Conservation (phyloP, 2,113 vertebrate genomes). For the Sphaerodactylus townsendi region DNA sequence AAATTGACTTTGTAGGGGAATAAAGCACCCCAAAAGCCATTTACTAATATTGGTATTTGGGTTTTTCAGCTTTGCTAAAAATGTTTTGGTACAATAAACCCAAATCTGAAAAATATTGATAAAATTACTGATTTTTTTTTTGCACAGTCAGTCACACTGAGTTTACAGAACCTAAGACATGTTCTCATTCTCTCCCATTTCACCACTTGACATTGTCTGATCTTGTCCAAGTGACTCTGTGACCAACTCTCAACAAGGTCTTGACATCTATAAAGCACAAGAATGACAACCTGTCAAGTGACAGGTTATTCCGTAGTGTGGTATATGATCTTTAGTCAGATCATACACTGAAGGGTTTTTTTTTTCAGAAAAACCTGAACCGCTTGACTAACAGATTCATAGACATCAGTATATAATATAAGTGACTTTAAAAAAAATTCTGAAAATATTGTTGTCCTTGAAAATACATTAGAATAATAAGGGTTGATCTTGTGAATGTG, state of each 20-base stretch:
- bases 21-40: too few relatives aligned
- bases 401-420: not conserved
- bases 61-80: too few relatives aligned
- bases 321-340: not conserved
- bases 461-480: conserved; percentile 30
- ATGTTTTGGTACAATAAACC: too few relatives aligned
- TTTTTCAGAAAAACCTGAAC: conserved; percentile 20
- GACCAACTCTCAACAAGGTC: not conserved
- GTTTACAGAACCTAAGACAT: too few relatives aligned
- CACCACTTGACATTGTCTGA: too few relatives aligned
- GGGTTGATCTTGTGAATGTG: conserved; percentile 40
- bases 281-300: not conserved
- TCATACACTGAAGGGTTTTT: not conserved
- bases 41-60: too few relatives aligned
- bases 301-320: too few relatives aligned
- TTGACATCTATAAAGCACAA: not conserved
- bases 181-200: too few relatives aligned
- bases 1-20: too few relatives aligned
- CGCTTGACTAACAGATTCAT: conserved; percentile 28
- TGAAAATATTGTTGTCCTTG: conserved; percentile 42
- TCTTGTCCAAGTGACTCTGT: not conserved
- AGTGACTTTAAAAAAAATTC: conserved; percentile 9
- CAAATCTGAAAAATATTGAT: too few relatives aligned
- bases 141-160: too few relatives aligned
- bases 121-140: too few relatives aligned